Evolutionary conservation across 2,113 vertebrate species (phyloP), one percentile per base, ranked within the genome.

Genomic region (Alouatta palliata): DNA sequence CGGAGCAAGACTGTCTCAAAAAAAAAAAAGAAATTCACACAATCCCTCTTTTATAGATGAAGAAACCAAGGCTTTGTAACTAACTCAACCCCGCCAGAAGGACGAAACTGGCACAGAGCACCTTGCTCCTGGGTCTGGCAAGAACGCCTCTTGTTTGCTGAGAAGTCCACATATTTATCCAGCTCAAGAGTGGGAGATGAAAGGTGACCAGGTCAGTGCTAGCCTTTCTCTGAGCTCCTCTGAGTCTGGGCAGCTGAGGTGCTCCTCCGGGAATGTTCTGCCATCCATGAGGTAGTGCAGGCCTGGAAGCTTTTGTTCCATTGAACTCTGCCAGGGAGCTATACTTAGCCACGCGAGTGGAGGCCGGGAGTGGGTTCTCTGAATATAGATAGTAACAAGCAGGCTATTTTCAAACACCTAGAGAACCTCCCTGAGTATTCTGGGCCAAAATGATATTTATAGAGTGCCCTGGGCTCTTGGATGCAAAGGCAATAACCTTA

Each of bases 271-370:
- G 84, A 91, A 92, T 81, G 52, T 87, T 27, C 91, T 14, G 3
- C 73, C 40, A 0, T 90, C 81, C 76, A 25, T 47, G 35, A 75
- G 83, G 45, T 52, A 32, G 71, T 8, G 86, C 54, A 79, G 76
- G 66, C 76, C 95, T 97, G 97, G 97, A 96, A 96, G 96, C 68
- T 87, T 91, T 40, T 89, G 95, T 97, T 97, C 98, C 98, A 96
- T 32, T 37, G 16, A 23, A 45, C 70, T n/a, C 43, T 87, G 96
- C 98, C 98, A 98, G 96, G 20, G 17, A 86, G 90, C 92, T 98
- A 97, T 90, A 92, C 91, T 97, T 97, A 98, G 98, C 84, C 64
- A 49, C 9, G 17, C 1, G 0, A 68, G 83, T 25, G 17, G 75
- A 23, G 49, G 97, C 92, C 96, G 58, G 70, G 56, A 16, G 86